Evolutionary conservation across 2,113 vertebrate genomes (phyloP), one percentile per base, ranked within the genome.

Genomic region (Psittacula cyanocephala): DNA sequence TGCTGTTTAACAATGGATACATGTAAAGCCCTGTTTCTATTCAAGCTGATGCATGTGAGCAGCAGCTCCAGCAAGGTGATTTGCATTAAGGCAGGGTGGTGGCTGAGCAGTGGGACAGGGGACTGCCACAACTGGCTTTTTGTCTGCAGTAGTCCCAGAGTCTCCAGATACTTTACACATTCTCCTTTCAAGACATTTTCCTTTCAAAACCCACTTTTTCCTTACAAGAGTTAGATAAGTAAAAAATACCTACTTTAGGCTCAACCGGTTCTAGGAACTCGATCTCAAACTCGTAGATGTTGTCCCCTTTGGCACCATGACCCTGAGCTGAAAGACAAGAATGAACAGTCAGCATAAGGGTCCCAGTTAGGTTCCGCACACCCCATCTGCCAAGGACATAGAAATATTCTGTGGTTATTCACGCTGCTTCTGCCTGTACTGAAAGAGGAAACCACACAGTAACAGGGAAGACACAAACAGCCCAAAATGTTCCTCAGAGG

Each of bases 221-320:
- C 79, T 65, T 39, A 17, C 33, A 76, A 39, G 72, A 87, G 33
- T 65, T 39, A 43, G 8, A 76, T 55, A 60, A 78, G 65, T 60
- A 86, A 57, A 60, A 68, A 89, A 75, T 77, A 81, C 85, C 31
- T 98, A 99, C 99, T 97, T 99, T 97, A 57, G 98, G 93, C 77
- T 98, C 99, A 4, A 99, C 99, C 1, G 98, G 97, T 57, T 98
- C 98, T 4, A 99, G 93, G 85, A 99, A 99, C 90, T 99, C 98
- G 35, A 99, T 93, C 90, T 98, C 98, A 97, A 99, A 99, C 91
- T 98, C 97, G 11, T 99, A 99, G 57, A 99, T 97, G 76, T 99
- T 98, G 93, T 99, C 98, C 78, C 99, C 99, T 97, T 99, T 99
- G 63, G 99, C 99, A 69, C 99, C 99, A 11, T 98, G 98, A 55